A percentile compares a stretch with the other conserved stretches of the same genome.
Conservation (phyloP, 2,797 vertebrate genomes). For the Nasua narica region DNA sequence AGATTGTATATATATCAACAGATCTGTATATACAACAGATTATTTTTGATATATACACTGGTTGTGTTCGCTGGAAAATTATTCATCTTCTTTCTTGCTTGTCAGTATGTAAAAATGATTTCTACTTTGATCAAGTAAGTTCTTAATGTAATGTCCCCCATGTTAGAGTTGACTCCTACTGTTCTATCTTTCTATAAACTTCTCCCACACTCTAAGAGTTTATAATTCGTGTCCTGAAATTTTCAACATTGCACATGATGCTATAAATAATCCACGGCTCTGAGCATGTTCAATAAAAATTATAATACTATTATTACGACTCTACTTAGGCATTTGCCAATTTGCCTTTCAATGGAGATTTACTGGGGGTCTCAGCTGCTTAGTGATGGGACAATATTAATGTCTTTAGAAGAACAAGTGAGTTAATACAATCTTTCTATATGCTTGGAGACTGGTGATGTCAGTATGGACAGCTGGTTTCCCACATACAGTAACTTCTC, state of each 20-base stretch:
- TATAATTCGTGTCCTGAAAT: conserved; percentile 6
- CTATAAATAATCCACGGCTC: conserved; percentile 51
- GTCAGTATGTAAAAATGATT: background rate
- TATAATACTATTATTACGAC: conserved; percentile 54
- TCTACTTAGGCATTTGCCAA: conserved; percentile 71
- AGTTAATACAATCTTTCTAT: conserved; percentile 74
- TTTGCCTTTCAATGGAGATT: conserved; percentile 74
- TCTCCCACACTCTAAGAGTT: conserved; percentile 24
- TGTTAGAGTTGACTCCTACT: conserved; percentile 39
- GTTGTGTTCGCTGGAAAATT: background rate
- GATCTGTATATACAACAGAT: too few species aligned
- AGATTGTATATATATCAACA: too few species aligned
- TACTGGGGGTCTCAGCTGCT: conserved; percentile 65
- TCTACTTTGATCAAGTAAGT: background rate
- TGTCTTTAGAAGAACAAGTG: conserved; percentile 45
- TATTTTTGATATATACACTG: background rate
- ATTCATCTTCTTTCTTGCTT: background rate
- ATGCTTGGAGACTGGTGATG: conserved; percentile 37
- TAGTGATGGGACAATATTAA: conserved; percentile 65
- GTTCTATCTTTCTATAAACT: conserved; percentile 29
- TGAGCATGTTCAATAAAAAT: conserved; percentile 42
- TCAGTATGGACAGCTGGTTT: conserved; percentile 63
- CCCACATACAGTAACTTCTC: conserved; percentile 33
- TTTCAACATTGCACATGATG: conserved; percentile 21
- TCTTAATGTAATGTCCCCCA: background rate